These are phyloP conservation scores for Triops longicaudatus DNA, from an alignment of 1,140 invertebrate genomes.

Conservation along the genomic window DNA sequence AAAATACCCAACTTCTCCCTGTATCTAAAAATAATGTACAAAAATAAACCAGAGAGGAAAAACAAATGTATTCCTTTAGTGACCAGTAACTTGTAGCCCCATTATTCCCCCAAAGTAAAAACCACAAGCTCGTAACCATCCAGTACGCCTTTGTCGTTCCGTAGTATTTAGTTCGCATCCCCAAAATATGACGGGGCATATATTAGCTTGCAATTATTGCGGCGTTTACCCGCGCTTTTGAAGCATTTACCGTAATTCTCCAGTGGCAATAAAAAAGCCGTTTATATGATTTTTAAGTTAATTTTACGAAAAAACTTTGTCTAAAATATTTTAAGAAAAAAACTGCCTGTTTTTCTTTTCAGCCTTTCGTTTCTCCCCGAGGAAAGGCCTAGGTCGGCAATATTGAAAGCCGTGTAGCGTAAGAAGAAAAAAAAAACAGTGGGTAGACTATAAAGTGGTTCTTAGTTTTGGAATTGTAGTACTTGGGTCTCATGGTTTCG, in stretches of 20 bases:
- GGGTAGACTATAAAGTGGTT: not conserved
- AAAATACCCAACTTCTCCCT: not conserved
- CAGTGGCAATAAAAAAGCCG: too few relatives aligned
- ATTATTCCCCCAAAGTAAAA: not conserved
- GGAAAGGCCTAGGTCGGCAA: too few relatives aligned
- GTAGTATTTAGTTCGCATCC: not conserved
- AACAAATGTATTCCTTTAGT: not conserved
- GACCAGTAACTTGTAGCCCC: not conserved
- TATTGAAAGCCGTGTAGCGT: too few relatives aligned
- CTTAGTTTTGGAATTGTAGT: not conserved
- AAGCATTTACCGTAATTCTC: not conserved
- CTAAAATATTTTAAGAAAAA: too few relatives aligned
- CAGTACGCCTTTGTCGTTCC: not conserved
- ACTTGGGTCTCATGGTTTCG: not conserved
- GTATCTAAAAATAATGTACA: too few relatives aligned
- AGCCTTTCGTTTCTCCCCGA: too few relatives aligned
- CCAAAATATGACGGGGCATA: not conserved
- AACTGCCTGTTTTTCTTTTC: too few relatives aligned
- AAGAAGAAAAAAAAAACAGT: not conserved
- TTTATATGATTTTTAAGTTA: too few relatives aligned
- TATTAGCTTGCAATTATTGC: not conserved
- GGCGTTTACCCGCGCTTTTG: not conserved
- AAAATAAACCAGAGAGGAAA: not conserved
- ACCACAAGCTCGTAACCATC: not conserved
- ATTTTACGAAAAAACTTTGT: too few relatives aligned